These are phyloP conservation scores for Ommatoiulus sabulosus DNA, from an alignment of 2,888 invertebrate species.

Conservation along the genomic window DNA sequence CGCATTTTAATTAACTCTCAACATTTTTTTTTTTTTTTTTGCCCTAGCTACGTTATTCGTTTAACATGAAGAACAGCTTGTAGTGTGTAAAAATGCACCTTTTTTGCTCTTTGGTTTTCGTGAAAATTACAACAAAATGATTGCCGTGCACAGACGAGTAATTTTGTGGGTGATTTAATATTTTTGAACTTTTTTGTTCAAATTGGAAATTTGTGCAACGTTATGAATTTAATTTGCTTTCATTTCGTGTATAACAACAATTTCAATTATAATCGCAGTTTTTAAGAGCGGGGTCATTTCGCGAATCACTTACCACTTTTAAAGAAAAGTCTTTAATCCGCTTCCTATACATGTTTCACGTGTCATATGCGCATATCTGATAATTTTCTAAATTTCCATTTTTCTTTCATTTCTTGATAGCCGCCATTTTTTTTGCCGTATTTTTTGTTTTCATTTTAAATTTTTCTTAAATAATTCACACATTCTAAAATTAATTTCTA, in stretches of 20 bases:
- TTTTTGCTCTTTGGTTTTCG: background rate
- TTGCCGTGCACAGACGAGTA: conserved; percentile 4
- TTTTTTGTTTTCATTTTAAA: background rate
- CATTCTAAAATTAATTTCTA: conserved; percentile 2
- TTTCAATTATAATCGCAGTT: background rate
- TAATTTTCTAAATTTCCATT: background rate
- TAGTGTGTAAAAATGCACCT: background rate
- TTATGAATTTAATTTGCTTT: background rate
- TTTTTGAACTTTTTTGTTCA: background rate
- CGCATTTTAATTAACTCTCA: no score
- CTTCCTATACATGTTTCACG: background rate
- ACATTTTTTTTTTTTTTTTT: no score
- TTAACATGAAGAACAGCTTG: background rate
- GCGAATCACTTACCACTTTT: background rate
- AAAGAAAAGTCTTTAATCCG: background rate
- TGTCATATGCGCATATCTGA: background rate
- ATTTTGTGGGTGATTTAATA: conserved; percentile 4
- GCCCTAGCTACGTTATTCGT: background rate
- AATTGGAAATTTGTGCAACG: background rate
- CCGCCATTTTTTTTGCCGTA: background rate
- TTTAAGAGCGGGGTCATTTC: background rate
- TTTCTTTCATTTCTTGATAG: background rate
- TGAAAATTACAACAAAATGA: background rate
- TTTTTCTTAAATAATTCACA: background rate
- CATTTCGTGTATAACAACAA: background rate